phyloP scores from a whole-genome alignment of 2,797 vertebrate genomes.

The Gadopsis marmoratus region DNA sequence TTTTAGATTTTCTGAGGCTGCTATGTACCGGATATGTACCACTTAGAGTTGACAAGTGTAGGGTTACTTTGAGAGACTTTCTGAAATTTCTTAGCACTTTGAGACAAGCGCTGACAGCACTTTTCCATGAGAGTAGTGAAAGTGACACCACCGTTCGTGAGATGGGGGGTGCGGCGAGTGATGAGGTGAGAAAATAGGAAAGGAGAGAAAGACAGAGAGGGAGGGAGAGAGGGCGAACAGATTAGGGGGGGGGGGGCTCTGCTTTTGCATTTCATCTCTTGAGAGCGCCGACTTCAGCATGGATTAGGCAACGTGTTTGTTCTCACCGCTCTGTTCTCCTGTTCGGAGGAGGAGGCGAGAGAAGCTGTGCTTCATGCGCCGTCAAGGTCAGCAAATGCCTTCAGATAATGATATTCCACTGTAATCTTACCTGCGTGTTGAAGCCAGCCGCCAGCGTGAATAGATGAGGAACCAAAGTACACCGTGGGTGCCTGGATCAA shows the following conservation, averaged over 20 bases:
- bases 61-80: slow-evolving; percentile 81
- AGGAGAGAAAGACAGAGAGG: slow-evolving; percentile 9
- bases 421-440: slow-evolving; percentile 79
- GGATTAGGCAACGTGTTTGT: slow-evolving; percentile 81
- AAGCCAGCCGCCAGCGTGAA: slow-evolving; percentile 69
- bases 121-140: slow-evolving; percentile 77
- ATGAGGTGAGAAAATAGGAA: slow-evolving; percentile 61
- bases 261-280: slow-evolving; percentile 77
- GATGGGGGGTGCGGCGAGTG: slow-evolving; percentile 51
- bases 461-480: slow-evolving; percentile 42
- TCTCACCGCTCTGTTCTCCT: slow-evolving; percentile 69
- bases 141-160: slow-evolving; percentile 83
- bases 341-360: slow-evolving; percentile 52
- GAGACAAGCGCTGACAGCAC: slow-evolving; percentile 82
- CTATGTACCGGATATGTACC: slow-evolving; percentile 75
- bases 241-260: slow-evolving; percentile 62
- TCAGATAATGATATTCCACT: slow-evolving; percentile 80
- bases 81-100: slow-evolving; percentile 79
- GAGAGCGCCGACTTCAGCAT: slow-evolving; percentile 83
- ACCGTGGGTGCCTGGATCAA: slow-evolving; percentile 43
- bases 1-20: slow-evolving; percentile 62
- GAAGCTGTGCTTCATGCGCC: slow-evolving; percentile 51
- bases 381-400: slow-evolving; percentile 81
- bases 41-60: slow-evolving; percentile 76
- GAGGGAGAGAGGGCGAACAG: slow-evolving; percentile 45